phyloP scores from a whole-genome alignment of 2,888 invertebrate genomes.

The Smittia sp. region DNA sequence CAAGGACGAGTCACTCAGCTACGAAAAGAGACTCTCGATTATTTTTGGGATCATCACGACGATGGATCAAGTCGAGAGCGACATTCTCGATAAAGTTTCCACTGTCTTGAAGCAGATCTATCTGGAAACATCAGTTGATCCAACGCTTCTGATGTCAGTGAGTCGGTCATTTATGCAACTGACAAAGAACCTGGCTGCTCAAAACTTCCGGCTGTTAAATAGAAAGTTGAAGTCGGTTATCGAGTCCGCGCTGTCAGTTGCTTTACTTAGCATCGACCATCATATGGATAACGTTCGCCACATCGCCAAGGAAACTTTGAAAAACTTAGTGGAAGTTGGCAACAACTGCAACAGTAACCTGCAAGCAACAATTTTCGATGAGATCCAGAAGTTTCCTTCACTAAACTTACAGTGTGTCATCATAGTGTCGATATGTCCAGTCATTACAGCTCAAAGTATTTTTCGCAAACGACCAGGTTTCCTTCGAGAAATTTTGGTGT shows the following conservation, averaged over 20 bases:
- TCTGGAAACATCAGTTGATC: slow-evolving; percentile 37
- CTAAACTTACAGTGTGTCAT: slow-evolving; percentile 35
- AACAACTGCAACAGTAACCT: slow-evolving; percentile 43
- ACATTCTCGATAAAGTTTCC: slow-evolving; percentile 43
- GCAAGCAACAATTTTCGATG: slow-evolving; percentile 48
- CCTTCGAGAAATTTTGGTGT: neutral
- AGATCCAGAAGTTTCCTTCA: slow-evolving; percentile 48
- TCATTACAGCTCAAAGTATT: neutral
- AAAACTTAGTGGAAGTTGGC: slow-evolving; percentile 52
- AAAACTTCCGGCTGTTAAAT: neutral
- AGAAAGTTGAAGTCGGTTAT: slow-evolving; percentile 42
- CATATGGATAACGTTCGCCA: slow-evolving; percentile 65
- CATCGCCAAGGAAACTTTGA: slow-evolving; percentile 57
- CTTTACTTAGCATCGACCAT: slow-evolving; percentile 62
- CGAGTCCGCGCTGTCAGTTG: slow-evolving; percentile 45
- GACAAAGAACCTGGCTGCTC: slow-evolving; percentile 44
- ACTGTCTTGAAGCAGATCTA: slow-evolving; percentile 46
- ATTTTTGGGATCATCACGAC: slow-evolving; percentile 47
- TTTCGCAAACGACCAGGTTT: neutral
- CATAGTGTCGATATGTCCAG: neutral
- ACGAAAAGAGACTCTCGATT: slow-evolving; percentile 45
- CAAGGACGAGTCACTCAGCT: neutral
- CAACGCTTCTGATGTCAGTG: neutral
- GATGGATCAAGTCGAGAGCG: neutral
- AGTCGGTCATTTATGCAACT: slow-evolving; percentile 46